Percentiles rank a stretch among this genome's conserved stretches.
Evolutionary conservation across 2,888 invertebrate genomes (phyloP).

Genomic region (Lycaena phlaeas): DNA sequence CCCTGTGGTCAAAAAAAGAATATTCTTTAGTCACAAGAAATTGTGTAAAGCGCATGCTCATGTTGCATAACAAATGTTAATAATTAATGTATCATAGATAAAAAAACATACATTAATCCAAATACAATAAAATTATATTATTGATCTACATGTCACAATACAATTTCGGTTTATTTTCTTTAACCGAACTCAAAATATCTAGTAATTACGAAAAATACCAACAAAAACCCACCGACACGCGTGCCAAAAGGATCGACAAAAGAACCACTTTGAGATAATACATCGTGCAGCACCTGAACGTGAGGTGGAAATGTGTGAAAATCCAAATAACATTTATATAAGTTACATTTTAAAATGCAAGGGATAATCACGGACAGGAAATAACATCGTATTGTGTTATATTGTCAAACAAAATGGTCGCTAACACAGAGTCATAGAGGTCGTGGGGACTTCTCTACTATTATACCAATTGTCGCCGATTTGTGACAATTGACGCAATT

Average conservation of each 20-base stretch:
- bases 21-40: too few species aligned
- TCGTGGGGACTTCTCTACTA: not conserved
- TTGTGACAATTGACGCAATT: not conserved
- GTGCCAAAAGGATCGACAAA: not conserved
- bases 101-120: too few species aligned
- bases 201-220: too few species aligned
- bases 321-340: constrained; percentile 11
- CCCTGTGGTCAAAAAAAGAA: too few species aligned
- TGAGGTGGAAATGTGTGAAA: constrained; percentile 38
- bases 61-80: too few species aligned
- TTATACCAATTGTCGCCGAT: not conserved
- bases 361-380: not conserved
- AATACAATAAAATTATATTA: too few species aligned
- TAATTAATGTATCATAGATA: too few species aligned
- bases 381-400: not conserved
- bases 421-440: not conserved
- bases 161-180: too few species aligned
- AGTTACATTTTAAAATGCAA: not conserved
- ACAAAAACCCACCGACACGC: constrained; percentile 11
- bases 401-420: not conserved
- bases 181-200: too few species aligned
- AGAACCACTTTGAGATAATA: constrained; percentile 10
- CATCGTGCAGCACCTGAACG: constrained; percentile 21
- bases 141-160: too few species aligned
- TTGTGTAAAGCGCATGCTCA: too few species aligned